Evolutionary conservation across 2,797 vertebrate species (phyloP), one percentile per base, ranked within the genome.

Genomic region (Poecile montanus): DNA sequence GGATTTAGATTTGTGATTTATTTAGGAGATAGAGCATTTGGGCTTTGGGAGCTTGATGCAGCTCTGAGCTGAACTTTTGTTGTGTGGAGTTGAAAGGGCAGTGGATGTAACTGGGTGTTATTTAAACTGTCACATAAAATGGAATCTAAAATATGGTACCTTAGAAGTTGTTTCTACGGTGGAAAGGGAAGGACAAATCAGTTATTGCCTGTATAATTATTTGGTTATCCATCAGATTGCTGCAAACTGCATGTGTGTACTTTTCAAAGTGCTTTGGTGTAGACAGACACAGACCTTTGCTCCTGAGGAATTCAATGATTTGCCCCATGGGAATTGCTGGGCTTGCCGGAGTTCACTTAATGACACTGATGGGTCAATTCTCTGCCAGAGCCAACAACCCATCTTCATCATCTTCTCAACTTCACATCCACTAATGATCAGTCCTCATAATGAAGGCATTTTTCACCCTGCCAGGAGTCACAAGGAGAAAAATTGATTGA

Each of bases 401-500:
- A 95, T 97, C 97, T 97, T 97, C 96, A 96, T 97, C 96, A 91
- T 97, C 95, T 93, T 95, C 96, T 95, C 97, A 96, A 95, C 94
- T 96, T 97, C 92, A 83, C 93, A 96, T 96, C 93, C 93, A 96
- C 96, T 97, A 97, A 97, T 95, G 93, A 97, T 97, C 96, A 97
- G 95, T 95, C 92, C 81, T 95, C 66, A 92, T 97, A 97, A 97
- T 96, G 95, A 96, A 97, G 96, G 96, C 93, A 97, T 97, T 97
- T 97, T 97, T 97, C 96, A 97, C 96, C 90, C 96, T 97, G 95
- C 88, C 91, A 96, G 87, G 91, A 97, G 95, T 97, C 96, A 96
- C 92, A 93, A 95, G 97, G 94, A 96, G 95, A 97, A 94, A 96
- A 97, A 97, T 96, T 97, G 97, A 97, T 97, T 97, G 97, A 97